A percentile compares a stretch with the other conserved stretches of the same genome.
These are phyloP conservation scores for Brachionus manjavacas DNA, from an alignment of 1,140 invertebrate genomes.

Conservation along the genomic window DNA sequence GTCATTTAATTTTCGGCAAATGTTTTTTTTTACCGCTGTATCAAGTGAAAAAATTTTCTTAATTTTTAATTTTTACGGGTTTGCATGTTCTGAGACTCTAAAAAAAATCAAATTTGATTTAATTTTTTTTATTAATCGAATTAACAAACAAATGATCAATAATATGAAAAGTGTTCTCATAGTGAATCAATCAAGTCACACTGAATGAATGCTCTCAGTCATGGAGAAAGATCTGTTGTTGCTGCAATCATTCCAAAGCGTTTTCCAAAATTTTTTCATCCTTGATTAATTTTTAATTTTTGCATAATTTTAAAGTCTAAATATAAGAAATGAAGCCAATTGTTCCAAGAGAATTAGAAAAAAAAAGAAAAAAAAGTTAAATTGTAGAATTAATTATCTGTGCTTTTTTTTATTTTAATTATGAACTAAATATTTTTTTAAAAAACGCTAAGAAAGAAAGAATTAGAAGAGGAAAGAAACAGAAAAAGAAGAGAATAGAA, in stretches of 20 bases:
- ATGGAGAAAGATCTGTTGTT: neutral
- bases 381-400: neutral
- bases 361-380: neutral
- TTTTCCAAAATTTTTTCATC: neutral
- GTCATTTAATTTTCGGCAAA: no score
- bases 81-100: no score
- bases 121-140: no score
- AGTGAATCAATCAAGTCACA: no score
- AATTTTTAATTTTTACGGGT: no score
- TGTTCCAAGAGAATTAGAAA: neutral
- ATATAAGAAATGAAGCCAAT: neutral
- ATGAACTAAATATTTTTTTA: neutral
- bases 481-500: neutral
- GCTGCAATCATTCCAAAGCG: neutral
- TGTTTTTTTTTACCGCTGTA: no score
- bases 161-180: no score
- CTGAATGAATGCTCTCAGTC: neutral
- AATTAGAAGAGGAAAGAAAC: constrained; percentile 3
- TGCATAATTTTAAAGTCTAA: neutral
- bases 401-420: neutral
- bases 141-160: no score
- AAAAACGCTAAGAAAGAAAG: neutral
- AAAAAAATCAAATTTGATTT: no score
- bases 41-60: no score
- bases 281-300: neutral